These are phyloP conservation scores for Sarcophaga variegata DNA, from an alignment of 2,888 invertebrate species.

Conservation along the genomic window DNA sequence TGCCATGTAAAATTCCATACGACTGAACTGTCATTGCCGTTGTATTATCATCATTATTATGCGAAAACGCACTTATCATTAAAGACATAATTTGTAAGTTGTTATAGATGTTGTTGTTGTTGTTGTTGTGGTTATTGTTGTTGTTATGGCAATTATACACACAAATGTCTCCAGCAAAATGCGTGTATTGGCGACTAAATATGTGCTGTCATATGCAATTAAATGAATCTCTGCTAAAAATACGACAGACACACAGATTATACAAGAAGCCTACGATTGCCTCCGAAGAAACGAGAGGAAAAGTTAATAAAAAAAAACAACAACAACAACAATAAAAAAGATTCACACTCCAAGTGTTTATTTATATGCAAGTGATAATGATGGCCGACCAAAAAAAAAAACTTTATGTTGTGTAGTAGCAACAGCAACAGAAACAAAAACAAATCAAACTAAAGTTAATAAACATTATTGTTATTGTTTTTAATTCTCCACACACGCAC, in stretches of 20 bases:
- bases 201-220: neutral
- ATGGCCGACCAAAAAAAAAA: slow-evolving; percentile 44
- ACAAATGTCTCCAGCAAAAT: neutral
- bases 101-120: neutral
- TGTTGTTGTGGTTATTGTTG: neutral
- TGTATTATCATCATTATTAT: slow-evolving; percentile 73
- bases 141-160: neutral
- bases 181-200: neutral
- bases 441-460: slow-evolving; percentile 37
- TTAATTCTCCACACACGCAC: neutral
- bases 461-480: slow-evolving; percentile 44
- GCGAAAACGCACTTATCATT: slow-evolving; percentile 79
- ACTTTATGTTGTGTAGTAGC: slow-evolving; percentile 24
- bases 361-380: slow-evolving; percentile 51
- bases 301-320: slow-evolving; percentile 11
- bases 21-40: neutral
- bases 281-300: neutral
- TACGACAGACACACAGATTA: slow-evolving; percentile 33
- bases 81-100: slow-evolving; percentile 63
- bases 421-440: slow-evolving; percentile 33
- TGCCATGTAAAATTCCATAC: neutral
- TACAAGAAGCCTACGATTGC: neutral
- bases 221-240: slow-evolving; percentile 22
- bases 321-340: slow-evolving; percentile 35
- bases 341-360: neutral